Evolutionary conservation across 2,888 invertebrate genomes (phyloP).

Genomic region (Lasioglossum lativentre): DNA sequence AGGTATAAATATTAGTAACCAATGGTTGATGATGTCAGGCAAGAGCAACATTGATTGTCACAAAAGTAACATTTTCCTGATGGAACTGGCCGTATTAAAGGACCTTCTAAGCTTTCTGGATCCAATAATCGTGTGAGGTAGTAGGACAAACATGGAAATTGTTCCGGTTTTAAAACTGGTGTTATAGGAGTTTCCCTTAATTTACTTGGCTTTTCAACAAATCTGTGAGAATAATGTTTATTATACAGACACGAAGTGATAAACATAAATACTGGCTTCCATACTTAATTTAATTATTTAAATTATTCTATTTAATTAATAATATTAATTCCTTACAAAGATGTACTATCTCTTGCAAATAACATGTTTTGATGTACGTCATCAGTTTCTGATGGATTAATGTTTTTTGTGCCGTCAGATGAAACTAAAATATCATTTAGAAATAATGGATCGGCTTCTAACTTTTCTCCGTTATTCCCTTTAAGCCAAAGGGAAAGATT

Average conservation of each 20-base stretch:
- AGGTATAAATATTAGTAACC: constrained; percentile 25
- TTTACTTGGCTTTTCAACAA: constrained; percentile 9
- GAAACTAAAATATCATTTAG: constrained; percentile 85
- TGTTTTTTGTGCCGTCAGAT: constrained; percentile 61
- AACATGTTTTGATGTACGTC: constrained; percentile 57
- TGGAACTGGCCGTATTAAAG: not conserved
- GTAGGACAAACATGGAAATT: constrained; percentile 63
- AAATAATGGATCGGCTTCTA: constrained; percentile 86
- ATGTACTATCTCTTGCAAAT: not conserved
- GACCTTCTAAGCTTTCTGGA: constrained; percentile 8
- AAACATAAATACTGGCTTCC: not conserved
- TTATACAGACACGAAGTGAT: not conserved
- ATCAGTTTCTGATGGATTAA: constrained; percentile 78
- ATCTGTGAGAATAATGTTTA: constrained; percentile 26
- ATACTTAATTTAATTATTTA: not conserved
- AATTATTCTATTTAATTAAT: not conserved
- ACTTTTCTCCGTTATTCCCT: constrained; percentile 86
- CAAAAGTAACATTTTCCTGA: constrained; percentile 64
- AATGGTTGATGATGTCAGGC: constrained; percentile 35
- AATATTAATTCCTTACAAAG: constrained; percentile 23
- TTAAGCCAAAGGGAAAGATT: not conserved
- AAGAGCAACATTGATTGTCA: constrained; percentile 55
- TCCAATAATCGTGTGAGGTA: constrained; percentile 60
- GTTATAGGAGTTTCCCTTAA: constrained; percentile 35
- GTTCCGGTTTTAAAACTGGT: constrained; percentile 67